These are phyloP conservation scores for Sandelia bainsii DNA, from an alignment of 2,797 vertebrate species.

Conservation along the genomic window DNA sequence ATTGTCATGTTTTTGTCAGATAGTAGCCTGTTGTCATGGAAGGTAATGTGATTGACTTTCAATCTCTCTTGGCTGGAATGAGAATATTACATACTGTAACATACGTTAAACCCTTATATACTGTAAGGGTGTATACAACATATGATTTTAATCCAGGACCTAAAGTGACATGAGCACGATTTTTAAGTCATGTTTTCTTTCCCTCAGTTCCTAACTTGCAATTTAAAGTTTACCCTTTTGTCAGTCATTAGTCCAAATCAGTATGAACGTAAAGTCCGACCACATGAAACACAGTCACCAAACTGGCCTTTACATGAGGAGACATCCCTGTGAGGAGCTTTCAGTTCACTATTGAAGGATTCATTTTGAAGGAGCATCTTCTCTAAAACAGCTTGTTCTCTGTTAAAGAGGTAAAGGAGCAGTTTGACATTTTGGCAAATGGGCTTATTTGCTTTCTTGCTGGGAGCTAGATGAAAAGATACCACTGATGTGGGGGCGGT, in stretches of 20 bases:
- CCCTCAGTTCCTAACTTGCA: constrained; percentile 50
- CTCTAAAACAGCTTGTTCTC: constrained; percentile 33
- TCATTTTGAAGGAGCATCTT: constrained; percentile 64
- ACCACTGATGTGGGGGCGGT: neutral
- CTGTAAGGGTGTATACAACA: constrained; percentile 69
- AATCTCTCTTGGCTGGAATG: constrained; percentile 69
- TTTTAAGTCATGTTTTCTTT: constrained; percentile 11
- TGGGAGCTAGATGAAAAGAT: neutral
- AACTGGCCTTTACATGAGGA: constrained; percentile 43
- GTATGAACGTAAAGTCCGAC: constrained; percentile 29
- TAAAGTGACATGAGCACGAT: constrained; percentile 52
- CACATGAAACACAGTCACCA: constrained; percentile 34
- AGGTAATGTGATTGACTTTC: constrained; percentile 68
- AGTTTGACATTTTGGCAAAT: neutral
- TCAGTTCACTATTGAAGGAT: constrained; percentile 62
- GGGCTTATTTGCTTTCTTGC: neutral
- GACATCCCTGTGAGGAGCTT: constrained; percentile 36
- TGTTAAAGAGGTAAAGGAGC: constrained; percentile 9
- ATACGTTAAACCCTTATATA: constrained; percentile 70
- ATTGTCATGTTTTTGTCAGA: constrained; percentile 58
- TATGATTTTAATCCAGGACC: constrained; percentile 65
- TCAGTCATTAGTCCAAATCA: constrained; percentile 18
- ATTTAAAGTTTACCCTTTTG: constrained; percentile 25
- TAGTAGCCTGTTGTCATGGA: constrained; percentile 71
- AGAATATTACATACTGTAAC: constrained; percentile 72